Base-by-base conservation (phyloP, 2,888 invertebrate species). In the Agonum fuliginosum region DNA sequence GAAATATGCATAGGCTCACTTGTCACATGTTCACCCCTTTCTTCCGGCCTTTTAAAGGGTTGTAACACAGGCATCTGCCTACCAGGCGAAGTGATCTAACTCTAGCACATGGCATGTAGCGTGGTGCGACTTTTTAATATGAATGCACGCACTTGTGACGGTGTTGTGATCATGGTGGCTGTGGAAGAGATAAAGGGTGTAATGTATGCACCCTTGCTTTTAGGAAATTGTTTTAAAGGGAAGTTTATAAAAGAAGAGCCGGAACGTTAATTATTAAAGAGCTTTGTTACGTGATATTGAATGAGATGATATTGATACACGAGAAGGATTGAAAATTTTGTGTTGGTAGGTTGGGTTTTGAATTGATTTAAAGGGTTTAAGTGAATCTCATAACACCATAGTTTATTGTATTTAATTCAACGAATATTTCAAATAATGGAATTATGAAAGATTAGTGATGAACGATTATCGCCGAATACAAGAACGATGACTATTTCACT, bases 181-280 rank as follows among this genome's bases (percentile, higher is more conserved):
- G 10, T n/a, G 37, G 37, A 17, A 48, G 12, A 62, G 62, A 62
- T 34, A 34, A 62, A 30, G 58, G 58, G 67, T 54, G 30, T 70
- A 46, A 70, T 70, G 46, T 70, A 70, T 70, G 41, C 69, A 70
- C 69, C 69, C 69, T 10, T 5, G 62, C 62, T 70, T 43, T 43
- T 43, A 27, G 69, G 41, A 70, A 46, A 43, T 46, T 70, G 69
- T 43, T 46, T n/a, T 27, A n/a, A 12, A 27, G 22, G 27, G 14
- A 34, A 30, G 30, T 70, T 70, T 46, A 27, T 30, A 62, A 62
- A 12, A 62, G 24, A 30, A 17, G 30, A 24, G 20, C 8, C 3
- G 12, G 27, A 12, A 12, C 30, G 62, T 62, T 62, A 62, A 62
- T 62, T 62, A 62, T 62, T 27, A 17, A 17, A 27, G 24, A n/a